Evolutionary conservation across 2,888 invertebrate genomes (phyloP).

Genomic region (Nymphalis polychloros): DNA sequence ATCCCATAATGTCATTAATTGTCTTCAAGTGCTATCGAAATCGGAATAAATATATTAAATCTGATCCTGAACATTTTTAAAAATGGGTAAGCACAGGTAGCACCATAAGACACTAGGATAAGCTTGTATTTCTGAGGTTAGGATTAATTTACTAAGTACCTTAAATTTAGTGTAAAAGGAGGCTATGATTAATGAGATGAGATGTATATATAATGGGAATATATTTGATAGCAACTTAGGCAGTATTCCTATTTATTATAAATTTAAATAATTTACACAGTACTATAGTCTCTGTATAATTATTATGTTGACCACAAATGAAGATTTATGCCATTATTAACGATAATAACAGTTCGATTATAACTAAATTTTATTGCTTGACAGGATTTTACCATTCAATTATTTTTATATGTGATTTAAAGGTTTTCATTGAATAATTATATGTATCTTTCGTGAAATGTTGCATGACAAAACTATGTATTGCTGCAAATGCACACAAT

Average conservation of each 20-base stretch:
- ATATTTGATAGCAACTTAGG: slow-evolving; percentile 39
- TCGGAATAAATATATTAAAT: neutral
- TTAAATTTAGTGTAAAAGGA: slow-evolving; percentile 26
- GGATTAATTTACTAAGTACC: slow-evolving; percentile 26
- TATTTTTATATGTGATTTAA: slow-evolving; percentile 28
- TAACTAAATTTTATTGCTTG: slow-evolving; percentile 25
- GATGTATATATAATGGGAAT: slow-evolving; percentile 39
- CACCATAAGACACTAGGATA: slow-evolving; percentile 26
- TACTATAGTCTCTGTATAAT: slow-evolving; percentile 16
- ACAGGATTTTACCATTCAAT: slow-evolving; percentile 31
- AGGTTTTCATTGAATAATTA: slow-evolving; percentile 20
- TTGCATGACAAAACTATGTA: slow-evolving; percentile 2
- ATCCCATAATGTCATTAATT: slow-evolving; percentile 2
- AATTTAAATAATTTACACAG: slow-evolving; percentile 30
- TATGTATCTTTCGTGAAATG: neutral
- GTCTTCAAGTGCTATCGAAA: slow-evolving; percentile 2
- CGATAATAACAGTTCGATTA: slow-evolving; percentile 43
- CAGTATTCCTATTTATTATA: slow-evolving; percentile 50
- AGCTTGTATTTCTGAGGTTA: slow-evolving; percentile 24
- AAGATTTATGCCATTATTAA: slow-evolving; percentile 53
- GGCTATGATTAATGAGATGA: slow-evolving; percentile 35
- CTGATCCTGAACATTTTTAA: neutral
- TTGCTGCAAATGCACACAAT: neutral
- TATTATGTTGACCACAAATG: slow-evolving; percentile 14
- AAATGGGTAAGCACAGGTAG: slow-evolving; percentile 14